Conservation (phyloP, 2,888 invertebrate species). For the Drosophila kambysellisi region DNA sequence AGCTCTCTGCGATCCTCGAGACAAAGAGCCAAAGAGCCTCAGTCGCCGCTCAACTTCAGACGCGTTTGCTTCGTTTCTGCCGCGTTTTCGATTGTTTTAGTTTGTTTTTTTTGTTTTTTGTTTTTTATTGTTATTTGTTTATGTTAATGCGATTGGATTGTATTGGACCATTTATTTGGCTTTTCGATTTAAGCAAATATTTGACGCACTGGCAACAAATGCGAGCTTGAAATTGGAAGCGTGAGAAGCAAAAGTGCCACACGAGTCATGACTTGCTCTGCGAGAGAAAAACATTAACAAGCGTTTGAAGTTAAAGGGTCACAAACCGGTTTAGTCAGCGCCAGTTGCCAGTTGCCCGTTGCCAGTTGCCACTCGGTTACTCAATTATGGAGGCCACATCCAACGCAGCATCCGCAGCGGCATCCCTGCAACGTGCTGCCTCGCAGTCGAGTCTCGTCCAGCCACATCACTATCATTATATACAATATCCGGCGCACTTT, state of each 20-base stretch:
- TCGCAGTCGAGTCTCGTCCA: slow-evolving; percentile 89
- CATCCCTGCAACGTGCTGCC: slow-evolving; percentile 84
- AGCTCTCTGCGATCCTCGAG: slow-evolving; percentile 32
- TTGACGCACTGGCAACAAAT: slow-evolving; percentile 68
- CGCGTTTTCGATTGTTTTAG: background rate
- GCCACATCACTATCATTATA: slow-evolving; percentile 84
- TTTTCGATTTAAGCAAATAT: slow-evolving; percentile 34
- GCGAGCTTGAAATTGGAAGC: slow-evolving; percentile 65
- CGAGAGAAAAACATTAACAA: slow-evolving; percentile 63
- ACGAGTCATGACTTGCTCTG: slow-evolving; percentile 6
- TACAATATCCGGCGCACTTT: slow-evolving; percentile 82
- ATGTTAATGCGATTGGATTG: slow-evolving; percentile 68
- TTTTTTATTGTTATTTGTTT: slow-evolving; percentile 59
- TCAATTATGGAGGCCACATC: slow-evolving; percentile 48
- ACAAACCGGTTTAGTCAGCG: slow-evolving; percentile 78
- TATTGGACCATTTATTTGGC: slow-evolving; percentile 54
- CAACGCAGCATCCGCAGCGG: slow-evolving; percentile 31
- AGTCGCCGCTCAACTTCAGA: slow-evolving; percentile 55
- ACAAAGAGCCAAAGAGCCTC: slow-evolving; percentile 24
- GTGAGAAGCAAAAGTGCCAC: slow-evolving; percentile 63
- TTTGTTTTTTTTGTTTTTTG: slow-evolving; percentile 17
- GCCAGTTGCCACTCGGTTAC: slow-evolving; percentile 33
- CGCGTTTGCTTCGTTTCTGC: slow-evolving; percentile 47
- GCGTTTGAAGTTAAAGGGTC: slow-evolving; percentile 79
- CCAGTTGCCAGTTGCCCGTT: slow-evolving; percentile 43